phyloP scores from a whole-genome alignment of 1,140 invertebrate species.

The Micrasema minimum region DNA sequence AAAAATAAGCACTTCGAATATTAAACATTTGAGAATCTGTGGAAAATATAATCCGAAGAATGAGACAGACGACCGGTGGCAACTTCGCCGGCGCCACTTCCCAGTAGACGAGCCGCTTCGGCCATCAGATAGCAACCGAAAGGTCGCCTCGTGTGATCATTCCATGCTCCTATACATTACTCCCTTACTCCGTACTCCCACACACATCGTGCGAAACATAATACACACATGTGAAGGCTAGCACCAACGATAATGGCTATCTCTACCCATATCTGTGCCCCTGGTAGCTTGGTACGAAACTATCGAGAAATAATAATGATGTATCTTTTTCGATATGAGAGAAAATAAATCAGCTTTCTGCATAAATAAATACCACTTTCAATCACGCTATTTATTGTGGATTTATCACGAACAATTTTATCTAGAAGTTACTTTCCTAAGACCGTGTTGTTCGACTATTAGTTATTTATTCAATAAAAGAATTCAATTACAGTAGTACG shows the following conservation, averaged over 20 bases:
- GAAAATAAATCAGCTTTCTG: no score
- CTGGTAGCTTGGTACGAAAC: background rate
- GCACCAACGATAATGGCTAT: background rate
- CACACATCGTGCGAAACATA: slow-evolving; percentile 6
- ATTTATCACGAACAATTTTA: no score
- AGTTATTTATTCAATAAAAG: no score
- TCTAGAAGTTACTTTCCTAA: no score
- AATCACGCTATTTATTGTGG: no score
- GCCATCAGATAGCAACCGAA: slow-evolving; percentile 7
- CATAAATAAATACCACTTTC: no score
- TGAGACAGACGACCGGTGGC: slow-evolving; percentile 50
- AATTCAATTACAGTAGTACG: no score
- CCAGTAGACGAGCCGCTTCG: slow-evolving; percentile 22
- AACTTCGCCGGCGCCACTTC: slow-evolving; percentile 40
- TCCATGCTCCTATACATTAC: no score
- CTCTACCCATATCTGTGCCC: slow-evolving; percentile 17
- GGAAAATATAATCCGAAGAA: slow-evolving; percentile 31
- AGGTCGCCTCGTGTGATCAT: slow-evolving; percentile 3
- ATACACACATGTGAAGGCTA: background rate
- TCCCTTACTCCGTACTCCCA: slow-evolving; percentile 21
- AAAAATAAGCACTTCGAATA: no score
- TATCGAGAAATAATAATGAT: background rate
- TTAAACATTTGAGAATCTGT: slow-evolving; percentile 41
- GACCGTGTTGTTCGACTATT: no score
- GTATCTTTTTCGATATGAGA: background rate